phyloP scores from a whole-genome alignment of 2,888 invertebrate species.

The Oligia fasciuncula region DNA sequence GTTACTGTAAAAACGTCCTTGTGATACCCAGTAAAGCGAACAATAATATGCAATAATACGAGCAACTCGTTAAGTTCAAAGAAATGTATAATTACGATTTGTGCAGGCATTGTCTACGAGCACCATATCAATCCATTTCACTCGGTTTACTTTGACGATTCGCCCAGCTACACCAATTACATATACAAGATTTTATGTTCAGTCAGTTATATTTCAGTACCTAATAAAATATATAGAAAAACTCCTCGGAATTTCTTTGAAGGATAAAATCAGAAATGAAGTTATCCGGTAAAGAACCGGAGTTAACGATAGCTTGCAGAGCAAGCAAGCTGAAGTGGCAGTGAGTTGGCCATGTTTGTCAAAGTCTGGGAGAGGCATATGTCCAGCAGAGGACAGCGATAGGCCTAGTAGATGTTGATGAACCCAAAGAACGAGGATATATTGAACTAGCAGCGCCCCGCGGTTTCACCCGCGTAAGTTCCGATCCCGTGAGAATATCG shows the following conservation, averaged over 20 bases:
- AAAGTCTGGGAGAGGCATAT: background rate
- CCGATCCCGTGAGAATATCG: no score
- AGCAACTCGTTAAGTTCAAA: slow-evolving; percentile 22
- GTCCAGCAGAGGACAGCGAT: background rate
- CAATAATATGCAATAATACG: slow-evolving; percentile 10
- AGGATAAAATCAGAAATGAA: background rate
- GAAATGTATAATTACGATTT: slow-evolving; percentile 47
- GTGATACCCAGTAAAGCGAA: slow-evolving; percentile 22
- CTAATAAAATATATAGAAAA: background rate
- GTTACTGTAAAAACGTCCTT: slow-evolving; percentile 1
- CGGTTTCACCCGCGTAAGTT: no score
- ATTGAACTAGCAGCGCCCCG: no score
- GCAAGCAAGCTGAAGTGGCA: background rate
- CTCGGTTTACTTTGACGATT: slow-evolving; percentile 36
- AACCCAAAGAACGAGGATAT: background rate
- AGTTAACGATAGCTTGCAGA: background rate
- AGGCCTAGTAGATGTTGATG: no score
- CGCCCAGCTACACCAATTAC: slow-evolving; percentile 14
- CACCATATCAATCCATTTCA: slow-evolving; percentile 41
- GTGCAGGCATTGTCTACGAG: slow-evolving; percentile 43
- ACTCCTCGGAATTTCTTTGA: background rate
- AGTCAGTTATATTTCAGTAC: background rate
- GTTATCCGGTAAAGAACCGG: background rate
- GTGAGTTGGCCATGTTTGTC: background rate
- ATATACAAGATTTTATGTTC: slow-evolving; percentile 1